Evolutionary conservation across 1,140 invertebrate species (phyloP).

Genomic region (Euura lappo): DNA sequence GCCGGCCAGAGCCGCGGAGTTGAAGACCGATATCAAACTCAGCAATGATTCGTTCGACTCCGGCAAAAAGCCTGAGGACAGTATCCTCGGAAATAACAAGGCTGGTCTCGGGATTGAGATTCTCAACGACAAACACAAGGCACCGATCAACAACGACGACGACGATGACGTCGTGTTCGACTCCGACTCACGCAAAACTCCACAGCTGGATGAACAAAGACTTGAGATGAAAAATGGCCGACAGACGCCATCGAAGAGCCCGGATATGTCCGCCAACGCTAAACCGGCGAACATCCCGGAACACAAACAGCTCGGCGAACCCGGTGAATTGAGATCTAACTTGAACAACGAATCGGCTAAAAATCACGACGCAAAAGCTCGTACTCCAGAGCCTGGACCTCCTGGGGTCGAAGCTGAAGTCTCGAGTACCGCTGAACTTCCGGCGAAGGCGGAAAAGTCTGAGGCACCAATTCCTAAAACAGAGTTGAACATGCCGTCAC

Average conservation of each 20-base stretch:
- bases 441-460: background rate
- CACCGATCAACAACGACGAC: slow-evolving; percentile 27
- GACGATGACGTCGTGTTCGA: slow-evolving; percentile 46
- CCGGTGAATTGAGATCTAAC: background rate
- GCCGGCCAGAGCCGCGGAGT: background rate
- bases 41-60: background rate
- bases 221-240: background rate
- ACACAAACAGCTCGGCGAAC: background rate
- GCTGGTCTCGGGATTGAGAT: background rate
- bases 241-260: too few relatives aligned
- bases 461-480: background rate
- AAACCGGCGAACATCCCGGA: background rate
- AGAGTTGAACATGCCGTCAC: background rate
- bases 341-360: background rate
- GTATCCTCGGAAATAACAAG: background rate
- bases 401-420: background rate
- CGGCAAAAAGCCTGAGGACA: background rate
- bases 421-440: background rate
- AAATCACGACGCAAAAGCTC: background rate
- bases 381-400: slow-evolving; percentile 12
- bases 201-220: background rate
- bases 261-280: background rate
- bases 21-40: background rate
- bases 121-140: background rate
- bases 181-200: slow-evolving; percentile 13